Evolutionary conservation across 2,888 invertebrate species (phyloP), one percentile per base, ranked within the genome.

Genomic region (Meiosimyza decipiens): DNA sequence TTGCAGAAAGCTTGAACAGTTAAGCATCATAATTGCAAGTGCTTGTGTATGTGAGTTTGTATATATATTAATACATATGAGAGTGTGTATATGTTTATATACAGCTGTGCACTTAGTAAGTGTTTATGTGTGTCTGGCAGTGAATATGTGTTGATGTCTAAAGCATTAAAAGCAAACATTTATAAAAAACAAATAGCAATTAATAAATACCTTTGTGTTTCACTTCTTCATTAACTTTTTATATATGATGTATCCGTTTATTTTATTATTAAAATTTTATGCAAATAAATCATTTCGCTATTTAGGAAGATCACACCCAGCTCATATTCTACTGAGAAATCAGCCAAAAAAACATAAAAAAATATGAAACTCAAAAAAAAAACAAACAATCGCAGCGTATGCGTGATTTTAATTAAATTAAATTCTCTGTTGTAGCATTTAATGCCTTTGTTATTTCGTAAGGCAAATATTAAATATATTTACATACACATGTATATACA

Each of bases 341-440:
- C 40, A 7, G 9, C 40, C 6, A 40, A 40, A 40, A 40, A 40
- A 49, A 22, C 49, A 64, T 18, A 16, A 49, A 18, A 54, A 54
- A 71, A 50, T 15, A 49, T n/a, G 51, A 54, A 33, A 40, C 40
- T 62, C 6, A 51, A 65, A 65, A 13, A 28, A 51, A 64, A 16
- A 51, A 28, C 22, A 52, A 15, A 16, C 50, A 57, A 28, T 3
- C 57, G 18, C 52, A 9, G 59, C 47, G 67, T 57, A 57, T 22
- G 13, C 55, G 67, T 18, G 40, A 63, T 33, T 54, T 71, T 63
- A 63, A 54, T 55, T 51, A 66, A 64, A 63, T 60, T 49, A 18
- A 22, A 11, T 4, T 28, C 28, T 28, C 28, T 28, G 28, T 4
- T 28, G 3, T 28, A 28, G 28, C 28, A 28, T 59, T 22, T 18